Base-by-base conservation (phyloP, 2,888 invertebrate species). In the Dermolepida albohirtum region DNA sequence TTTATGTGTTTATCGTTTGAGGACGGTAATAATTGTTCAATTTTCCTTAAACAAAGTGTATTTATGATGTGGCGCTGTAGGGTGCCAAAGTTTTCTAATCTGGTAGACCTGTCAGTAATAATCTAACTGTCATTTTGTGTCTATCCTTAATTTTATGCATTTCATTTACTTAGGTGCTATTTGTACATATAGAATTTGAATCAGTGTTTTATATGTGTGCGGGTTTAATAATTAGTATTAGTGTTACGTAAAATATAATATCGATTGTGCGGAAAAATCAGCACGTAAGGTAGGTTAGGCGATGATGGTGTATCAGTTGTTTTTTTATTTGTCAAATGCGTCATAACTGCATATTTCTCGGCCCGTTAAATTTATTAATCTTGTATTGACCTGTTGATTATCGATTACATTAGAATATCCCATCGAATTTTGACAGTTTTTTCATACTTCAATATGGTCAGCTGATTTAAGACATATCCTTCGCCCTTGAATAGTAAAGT, bases 301-400 rank as follows among this genome's bases (percentile, higher is more conserved):
- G 67, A 70, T 74, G 70, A 62, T 68, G 67, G 67, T 66, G 66
- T 71, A 66, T 44, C 50, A 27, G 63, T 65, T 73, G 77, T 79
- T 80, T 80, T 80, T 80, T 78, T 79, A 75, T 76, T 74, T 79
- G 80, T 80, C 81, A 80, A 80, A 80, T 83, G 81, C 81, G 81
- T 82, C 82, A 82, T 78, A 73, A 72, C 70, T 70, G 71, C 70
- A 72, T 70, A 73, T 66, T 67, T 62, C 69, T 70, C 66, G 47
- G 51, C 66, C 69, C 67, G 64, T 70, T 68, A 14, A 70, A 63
- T 72, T 70, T 52, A 64, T 66, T 55, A 71, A 70, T 67, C 64
- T 47, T 47, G 59, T 65, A 66, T 69, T 71, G 70, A 70, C 69
- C 69, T 71, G 72, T 71, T 71, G 70, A 68, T 69, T 71, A 68